Base-by-base conservation (phyloP, 2,113 vertebrate species). In the Petrocephalus microphthalmus region DNA sequence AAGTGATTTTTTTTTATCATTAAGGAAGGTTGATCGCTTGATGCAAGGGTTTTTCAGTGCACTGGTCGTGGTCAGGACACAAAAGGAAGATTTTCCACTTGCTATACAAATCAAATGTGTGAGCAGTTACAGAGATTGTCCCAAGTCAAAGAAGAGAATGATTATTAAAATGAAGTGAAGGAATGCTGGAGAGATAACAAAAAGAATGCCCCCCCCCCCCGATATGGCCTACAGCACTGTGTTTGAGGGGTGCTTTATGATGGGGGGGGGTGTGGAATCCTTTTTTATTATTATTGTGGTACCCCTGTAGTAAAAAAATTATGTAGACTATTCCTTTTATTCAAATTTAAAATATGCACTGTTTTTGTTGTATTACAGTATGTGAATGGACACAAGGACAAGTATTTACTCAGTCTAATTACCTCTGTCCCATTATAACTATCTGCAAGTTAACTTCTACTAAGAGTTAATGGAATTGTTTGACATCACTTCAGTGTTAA, bases 81-180 rank as follows among this genome's bases (percentile, higher is more conserved):
- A 94, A 94, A 94, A 92, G 92, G 91, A 91, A 89, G 53, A 86
- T 60, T 78, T 90, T 90, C 90, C 90, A 93, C 90, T 95, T 94
- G 88, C 93, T 94, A 95, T 94, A 93, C 93, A 93, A 93, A 94
- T 94, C 90, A 90, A 87, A 93, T 89, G 92, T 94, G 93, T 94
- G 92, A 95, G 94, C 88, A 90, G 89, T 90, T 49, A 91, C 56
- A 84, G 88, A 90, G 85, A 89, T 56, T 89, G 89, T 91, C 91
- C 90, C 89, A 54, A 71, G 56, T 91, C 89, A 82, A 54, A 49
- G 7, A 60, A 25, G 92, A 94, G 93, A 93, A 95, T 93, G 91
- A 90, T 90, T 92, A 94, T 94, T 94, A 93, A 93, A 94, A 94
- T 91, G 89, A 93, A 90, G 91, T 85, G 88, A 91, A 93, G 92